phyloP scores from a whole-genome alignment of 2,888 invertebrate genomes.

The Notodonta ziczac region DNA sequence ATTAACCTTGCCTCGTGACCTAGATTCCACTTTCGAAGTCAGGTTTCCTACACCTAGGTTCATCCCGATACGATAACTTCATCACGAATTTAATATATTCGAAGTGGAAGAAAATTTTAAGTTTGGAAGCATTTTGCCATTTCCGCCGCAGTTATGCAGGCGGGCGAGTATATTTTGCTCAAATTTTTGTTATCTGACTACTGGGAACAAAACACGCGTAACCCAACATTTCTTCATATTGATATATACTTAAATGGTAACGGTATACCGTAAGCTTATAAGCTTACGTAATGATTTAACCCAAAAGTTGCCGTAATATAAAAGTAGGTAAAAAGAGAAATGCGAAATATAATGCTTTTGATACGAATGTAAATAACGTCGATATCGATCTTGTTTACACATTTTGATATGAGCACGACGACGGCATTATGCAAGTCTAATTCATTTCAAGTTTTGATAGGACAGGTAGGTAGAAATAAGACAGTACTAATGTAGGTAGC shows the following conservation, averaged over 20 bases:
- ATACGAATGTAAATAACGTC: background rate
- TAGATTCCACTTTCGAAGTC: background rate
- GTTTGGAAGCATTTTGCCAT: background rate
- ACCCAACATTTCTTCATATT: background rate
- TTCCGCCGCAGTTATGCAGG: too few relatives aligned
- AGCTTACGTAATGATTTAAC: background rate
- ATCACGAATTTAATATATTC: background rate
- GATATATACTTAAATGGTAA: too few relatives aligned
- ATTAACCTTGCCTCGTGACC: conserved; percentile 4
- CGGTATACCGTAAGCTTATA: too few relatives aligned
- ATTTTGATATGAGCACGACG: background rate
- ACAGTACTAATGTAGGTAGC: too few relatives aligned
- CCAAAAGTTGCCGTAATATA: background rate
- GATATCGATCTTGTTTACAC: background rate
- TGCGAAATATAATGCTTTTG: background rate
- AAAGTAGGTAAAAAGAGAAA: background rate
- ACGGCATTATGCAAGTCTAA: background rate
- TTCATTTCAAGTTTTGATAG: conserved; percentile 7
- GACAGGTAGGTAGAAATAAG: too few relatives aligned
- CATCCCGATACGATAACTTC: background rate
- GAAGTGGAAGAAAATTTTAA: background rate
- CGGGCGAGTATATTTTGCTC: too few relatives aligned
- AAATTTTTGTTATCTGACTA: too few relatives aligned
- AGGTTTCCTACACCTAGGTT: background rate
- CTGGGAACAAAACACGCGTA: background rate